These are phyloP conservation scores for Tetranychus piercei DNA, from an alignment of 2,888 invertebrate species.

Conservation along the genomic window DNA sequence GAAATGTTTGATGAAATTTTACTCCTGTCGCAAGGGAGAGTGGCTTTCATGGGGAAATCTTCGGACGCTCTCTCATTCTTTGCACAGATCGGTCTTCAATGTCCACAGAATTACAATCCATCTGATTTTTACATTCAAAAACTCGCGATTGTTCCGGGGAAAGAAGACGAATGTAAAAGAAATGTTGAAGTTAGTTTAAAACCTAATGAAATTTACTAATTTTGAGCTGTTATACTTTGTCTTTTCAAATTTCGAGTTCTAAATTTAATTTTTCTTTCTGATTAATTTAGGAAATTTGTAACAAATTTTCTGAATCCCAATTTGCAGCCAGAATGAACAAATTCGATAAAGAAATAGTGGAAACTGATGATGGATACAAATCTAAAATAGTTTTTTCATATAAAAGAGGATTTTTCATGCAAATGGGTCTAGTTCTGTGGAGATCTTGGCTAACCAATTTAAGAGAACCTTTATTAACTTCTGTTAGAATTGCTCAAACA, in stretches of 20 bases:
- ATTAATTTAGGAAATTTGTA: neutral
- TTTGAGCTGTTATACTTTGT: too few relatives aligned
- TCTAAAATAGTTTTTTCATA: slow-evolving; percentile 46
- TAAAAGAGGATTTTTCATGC: slow-evolving; percentile 35
- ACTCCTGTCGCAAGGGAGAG: slow-evolving; percentile 38
- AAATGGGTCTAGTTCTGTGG: slow-evolving; percentile 30
- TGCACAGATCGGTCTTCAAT: slow-evolving; percentile 30
- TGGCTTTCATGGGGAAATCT: slow-evolving; percentile 38
- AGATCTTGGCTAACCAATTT: slow-evolving; percentile 68
- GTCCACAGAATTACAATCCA: slow-evolving; percentile 37
- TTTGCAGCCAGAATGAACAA: slow-evolving; percentile 10
- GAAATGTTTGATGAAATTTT: slow-evolving; percentile 37
- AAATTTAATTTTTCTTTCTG: neutral
- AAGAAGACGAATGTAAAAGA: slow-evolving; percentile 47
- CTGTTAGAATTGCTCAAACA: slow-evolving; percentile 69
- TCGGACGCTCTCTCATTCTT: slow-evolving; percentile 34
- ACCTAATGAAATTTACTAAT: neutral
- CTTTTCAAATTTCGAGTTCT: neutral
- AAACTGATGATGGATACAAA: neutral
- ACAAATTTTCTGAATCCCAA: slow-evolving; percentile 4
- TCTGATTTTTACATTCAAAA: slow-evolving; percentile 38
- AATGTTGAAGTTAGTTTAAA: slow-evolving; percentile 38
- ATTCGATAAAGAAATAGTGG: neutral
- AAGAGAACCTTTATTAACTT: slow-evolving; percentile 72
- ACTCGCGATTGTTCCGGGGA: slow-evolving; percentile 25